phyloP scores from a whole-genome alignment of 2,113 vertebrate species.

The Peromyscus leucopus region DNA sequence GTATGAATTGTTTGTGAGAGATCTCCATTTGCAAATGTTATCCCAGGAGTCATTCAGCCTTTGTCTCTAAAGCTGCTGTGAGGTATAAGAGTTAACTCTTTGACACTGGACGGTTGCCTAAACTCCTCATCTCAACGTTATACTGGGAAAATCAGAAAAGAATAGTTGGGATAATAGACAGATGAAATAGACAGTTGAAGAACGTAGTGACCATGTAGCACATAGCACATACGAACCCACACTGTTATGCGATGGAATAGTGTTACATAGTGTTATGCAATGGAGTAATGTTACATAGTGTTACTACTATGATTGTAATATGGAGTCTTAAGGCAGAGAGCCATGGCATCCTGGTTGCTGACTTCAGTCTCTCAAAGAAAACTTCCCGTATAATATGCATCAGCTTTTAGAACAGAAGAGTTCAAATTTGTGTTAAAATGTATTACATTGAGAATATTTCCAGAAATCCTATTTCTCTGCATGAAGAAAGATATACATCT shows the following conservation, averaged over 20 bases:
- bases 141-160: not conserved
- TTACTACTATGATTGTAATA: not conserved
- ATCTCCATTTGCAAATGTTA: not conserved
- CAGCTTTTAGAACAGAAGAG: not conserved
- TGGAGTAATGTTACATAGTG: not conserved
- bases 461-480: not conserved
- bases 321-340: not conserved
- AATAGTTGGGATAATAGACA: not conserved
- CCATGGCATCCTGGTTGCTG: fast-evolving
- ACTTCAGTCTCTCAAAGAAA: not conserved
- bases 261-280: no score
- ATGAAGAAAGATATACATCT: not conserved
- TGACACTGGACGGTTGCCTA: not conserved
- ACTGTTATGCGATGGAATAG: not conserved
- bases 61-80: fast-evolving
- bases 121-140: not conserved
- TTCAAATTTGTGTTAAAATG: not conserved
- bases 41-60: not conserved
- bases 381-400: not conserved
- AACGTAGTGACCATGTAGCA: not conserved
- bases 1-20: not conserved
- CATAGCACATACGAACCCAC: not conserved
- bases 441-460: not conserved
- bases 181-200: fast-evolving
- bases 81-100: not conserved